A percentile compares a stretch with the other conserved stretches of the same genome.
These are phyloP conservation scores for Trachelus iudaicus DNA, from an alignment of 2,888 invertebrate genomes.

Conservation along the genomic window DNA sequence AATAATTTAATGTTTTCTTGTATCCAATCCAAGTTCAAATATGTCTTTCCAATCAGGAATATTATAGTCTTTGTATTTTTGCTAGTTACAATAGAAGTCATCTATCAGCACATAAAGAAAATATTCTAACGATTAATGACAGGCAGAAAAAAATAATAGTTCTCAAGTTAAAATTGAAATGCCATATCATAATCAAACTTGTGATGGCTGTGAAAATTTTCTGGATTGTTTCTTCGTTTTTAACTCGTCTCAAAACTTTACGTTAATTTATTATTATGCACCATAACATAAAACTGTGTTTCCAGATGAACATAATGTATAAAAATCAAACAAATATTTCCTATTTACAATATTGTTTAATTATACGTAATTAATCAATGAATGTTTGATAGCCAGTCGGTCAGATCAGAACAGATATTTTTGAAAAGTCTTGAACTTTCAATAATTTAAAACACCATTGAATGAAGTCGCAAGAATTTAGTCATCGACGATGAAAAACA, in stretches of 20 bases:
- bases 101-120: not conserved
- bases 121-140: not conserved
- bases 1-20: not conserved
- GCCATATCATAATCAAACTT: not conserved
- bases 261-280: too few relatives aligned
- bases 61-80: not conserved
- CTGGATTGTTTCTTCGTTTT: not conserved
- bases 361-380: not conserved
- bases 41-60: not conserved
- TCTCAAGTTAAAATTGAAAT: not conserved
- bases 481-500: not conserved
- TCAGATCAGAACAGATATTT: not conserved
- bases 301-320: not conserved
- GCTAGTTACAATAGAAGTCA: not conserved
- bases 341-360: not conserved
- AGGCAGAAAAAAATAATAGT: not conserved
- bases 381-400: not conserved
- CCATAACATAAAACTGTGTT: not conserved
- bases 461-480: too few relatives aligned
- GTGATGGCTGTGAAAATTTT: not conserved
- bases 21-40: not conserved
- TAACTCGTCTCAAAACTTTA: too few relatives aligned
- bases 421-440: too few relatives aligned
- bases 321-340: not conserved
- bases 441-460: too few relatives aligned